A percentile compares a stretch with the other conserved stretches of the same genome.
Evolutionary conservation across 2,797 vertebrate genomes (phyloP).

Genomic region (Poeciliopsis paucimaculata): DNA sequence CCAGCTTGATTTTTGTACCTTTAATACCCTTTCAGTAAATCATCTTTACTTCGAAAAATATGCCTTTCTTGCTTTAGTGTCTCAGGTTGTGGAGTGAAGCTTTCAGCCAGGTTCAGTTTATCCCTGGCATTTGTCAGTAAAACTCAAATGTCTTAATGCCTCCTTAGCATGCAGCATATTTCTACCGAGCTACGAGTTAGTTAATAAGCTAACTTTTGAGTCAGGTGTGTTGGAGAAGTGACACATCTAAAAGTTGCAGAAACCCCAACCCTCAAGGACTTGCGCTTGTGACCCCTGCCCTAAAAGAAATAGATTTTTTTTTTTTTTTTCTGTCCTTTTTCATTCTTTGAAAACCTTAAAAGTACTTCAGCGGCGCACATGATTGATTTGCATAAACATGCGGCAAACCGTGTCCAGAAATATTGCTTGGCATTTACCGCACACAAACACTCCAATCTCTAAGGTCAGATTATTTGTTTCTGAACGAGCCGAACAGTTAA

Average conservation of each 20-base stretch:
- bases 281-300: not conserved
- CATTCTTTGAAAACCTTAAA: not conserved
- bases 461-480: constrained; percentile 28
- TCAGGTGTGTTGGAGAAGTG: not conserved
- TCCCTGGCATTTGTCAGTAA: not conserved
- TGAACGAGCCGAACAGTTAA: constrained; percentile 17
- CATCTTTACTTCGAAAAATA: not conserved
- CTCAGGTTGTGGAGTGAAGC: not conserved
- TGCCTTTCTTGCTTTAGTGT: not conserved
- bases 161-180: not conserved
- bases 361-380: not conserved
- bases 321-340: not conserved
- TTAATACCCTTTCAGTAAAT: not conserved
- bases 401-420: not conserved
- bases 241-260: not conserved
- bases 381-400: not conserved
- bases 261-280: not conserved
- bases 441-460: not conserved
- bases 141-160: not conserved
- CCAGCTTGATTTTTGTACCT: not conserved
- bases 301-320: not conserved
- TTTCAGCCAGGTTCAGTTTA: not conserved
- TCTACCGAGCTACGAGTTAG: not conserved
- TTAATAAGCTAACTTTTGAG: not conserved
- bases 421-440: constrained; percentile 9